Evolutionary conservation across 2,888 invertebrate species (phyloP).

Genomic region (Nomada fabriciana): DNA sequence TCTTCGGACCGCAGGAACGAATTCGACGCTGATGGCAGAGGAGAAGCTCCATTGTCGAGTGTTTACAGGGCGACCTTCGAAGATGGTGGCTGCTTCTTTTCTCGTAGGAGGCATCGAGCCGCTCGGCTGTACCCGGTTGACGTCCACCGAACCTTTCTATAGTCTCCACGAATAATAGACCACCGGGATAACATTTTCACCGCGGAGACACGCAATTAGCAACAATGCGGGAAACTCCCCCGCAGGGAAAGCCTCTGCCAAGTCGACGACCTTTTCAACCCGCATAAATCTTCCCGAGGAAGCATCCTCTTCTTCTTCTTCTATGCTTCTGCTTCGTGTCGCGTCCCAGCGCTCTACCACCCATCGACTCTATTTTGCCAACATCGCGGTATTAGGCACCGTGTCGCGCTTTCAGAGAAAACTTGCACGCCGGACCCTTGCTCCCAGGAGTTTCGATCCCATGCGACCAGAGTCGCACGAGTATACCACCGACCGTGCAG

Average conservation of each 20-base stretch:
- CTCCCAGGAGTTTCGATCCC: too few species aligned
- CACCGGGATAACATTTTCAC: constrained; percentile 74
- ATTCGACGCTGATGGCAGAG: constrained; percentile 10
- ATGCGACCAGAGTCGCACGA: neutral
- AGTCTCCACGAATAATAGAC: constrained; percentile 66
- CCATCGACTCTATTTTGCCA: constrained; percentile 57
- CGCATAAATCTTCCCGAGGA: constrained; percentile 63
- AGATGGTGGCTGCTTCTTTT: constrained; percentile 11
- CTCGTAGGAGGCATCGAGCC: constrained; percentile 43
- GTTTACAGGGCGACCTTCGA: constrained; percentile 34
- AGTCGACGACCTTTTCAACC: constrained; percentile 66
- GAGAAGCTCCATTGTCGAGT: constrained; percentile 42
- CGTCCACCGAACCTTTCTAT: constrained; percentile 8
- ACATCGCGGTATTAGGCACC: constrained; percentile 14
- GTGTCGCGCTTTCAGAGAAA: neutral
- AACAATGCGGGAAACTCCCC: constrained; percentile 79
- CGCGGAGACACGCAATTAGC: constrained; percentile 78
- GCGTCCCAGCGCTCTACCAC: constrained; percentile 22
- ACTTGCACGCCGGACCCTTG: neutral
- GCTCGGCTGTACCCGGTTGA: constrained; percentile 21
- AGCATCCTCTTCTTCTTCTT: constrained; percentile 6
- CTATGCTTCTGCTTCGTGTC: neutral
- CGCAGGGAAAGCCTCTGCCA: constrained; percentile 64
- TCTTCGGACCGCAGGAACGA: constrained; percentile 58
- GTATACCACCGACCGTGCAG: too few species aligned